Evolutionary conservation across 1,140 invertebrate species (phyloP).

Genomic region (Bombus huntii): DNA sequence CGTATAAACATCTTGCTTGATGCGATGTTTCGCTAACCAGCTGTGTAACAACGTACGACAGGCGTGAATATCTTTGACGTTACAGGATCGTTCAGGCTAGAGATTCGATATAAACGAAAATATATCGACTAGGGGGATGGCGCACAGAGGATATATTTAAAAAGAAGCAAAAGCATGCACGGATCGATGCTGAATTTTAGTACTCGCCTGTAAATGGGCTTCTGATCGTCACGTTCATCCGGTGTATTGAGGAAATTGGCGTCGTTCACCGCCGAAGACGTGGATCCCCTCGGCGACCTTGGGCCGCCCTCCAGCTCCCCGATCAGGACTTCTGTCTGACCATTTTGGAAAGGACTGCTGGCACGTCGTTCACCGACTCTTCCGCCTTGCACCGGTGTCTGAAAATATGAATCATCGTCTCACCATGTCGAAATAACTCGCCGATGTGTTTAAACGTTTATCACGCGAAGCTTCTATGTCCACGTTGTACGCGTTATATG

Average conservation of each 20-base stretch:
- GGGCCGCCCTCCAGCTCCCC: conserved; percentile 83
- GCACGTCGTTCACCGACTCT: conserved; percentile 81
- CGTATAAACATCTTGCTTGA: no score
- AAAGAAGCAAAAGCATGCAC: not conserved
- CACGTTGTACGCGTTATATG: no score
- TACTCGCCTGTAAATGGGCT: conserved; percentile 79
- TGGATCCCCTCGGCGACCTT: conserved; percentile 81
- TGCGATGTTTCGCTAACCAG: no score
- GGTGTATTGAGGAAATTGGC: conserved; percentile 73
- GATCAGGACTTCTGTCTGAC: conserved; percentile 88
- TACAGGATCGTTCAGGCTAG: not conserved
- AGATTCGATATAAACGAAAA: not conserved
- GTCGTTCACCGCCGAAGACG: conserved; percentile 79
- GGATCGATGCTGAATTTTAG: not conserved
- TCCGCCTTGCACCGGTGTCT: conserved; percentile 66
- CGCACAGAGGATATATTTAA: not conserved
- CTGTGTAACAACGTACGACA: not conserved
- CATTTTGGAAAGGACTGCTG: conserved; percentile 87
- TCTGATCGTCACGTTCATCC: conserved; percentile 76
- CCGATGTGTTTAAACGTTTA: not conserved
- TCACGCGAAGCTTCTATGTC: no score
- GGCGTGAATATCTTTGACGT: not conserved
- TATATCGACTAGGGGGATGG: not conserved
- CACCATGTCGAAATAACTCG: not conserved
- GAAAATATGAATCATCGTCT: conserved; percentile 11